Evolutionary conservation across 2,113 vertebrate species (phyloP).

Genomic region (Promerops cafer): DNA sequence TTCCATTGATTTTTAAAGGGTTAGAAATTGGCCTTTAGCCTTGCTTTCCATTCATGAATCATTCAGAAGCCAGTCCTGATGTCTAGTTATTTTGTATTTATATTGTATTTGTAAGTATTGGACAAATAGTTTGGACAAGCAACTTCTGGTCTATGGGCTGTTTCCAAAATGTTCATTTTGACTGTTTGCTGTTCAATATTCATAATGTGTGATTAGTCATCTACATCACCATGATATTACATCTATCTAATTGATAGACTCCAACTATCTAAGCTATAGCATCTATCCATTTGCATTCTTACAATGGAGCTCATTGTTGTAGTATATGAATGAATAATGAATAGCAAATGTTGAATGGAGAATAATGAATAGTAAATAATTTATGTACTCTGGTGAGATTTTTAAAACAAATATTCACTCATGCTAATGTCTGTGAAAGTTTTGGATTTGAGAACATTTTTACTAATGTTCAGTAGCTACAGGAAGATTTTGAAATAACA

Average conservation of each 20-base stretch:
- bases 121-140: constrained; percentile 18
- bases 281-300: not conserved
- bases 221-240: not conserved
- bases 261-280: not conserved
- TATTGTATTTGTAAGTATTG: not conserved
- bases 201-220: not conserved
- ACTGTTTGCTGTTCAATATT: not conserved
- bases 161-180: constrained; percentile 15
- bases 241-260: not conserved
- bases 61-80: not conserved
- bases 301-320: not conserved
- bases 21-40: not conserved
- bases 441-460: not conserved
- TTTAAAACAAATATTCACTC: constrained; percentile 2
- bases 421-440: not conserved
- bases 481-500: not conserved
- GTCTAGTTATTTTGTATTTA: too few species aligned
- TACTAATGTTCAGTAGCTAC: not conserved
- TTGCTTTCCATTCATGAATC: constrained; percentile 21
- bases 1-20: constrained; percentile 17
- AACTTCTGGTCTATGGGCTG: not conserved
- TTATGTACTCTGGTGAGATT: not conserved
- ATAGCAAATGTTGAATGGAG: constrained; percentile 2
- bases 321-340: constrained; percentile 28
- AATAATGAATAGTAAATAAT: constrained; percentile 35